A percentile compares a stretch with the other conserved stretches of the same genome.
phyloP scores from a whole-genome alignment of 64 coral and sea anemone genomes.

The Hydrozoanthus tunicans region DNA sequence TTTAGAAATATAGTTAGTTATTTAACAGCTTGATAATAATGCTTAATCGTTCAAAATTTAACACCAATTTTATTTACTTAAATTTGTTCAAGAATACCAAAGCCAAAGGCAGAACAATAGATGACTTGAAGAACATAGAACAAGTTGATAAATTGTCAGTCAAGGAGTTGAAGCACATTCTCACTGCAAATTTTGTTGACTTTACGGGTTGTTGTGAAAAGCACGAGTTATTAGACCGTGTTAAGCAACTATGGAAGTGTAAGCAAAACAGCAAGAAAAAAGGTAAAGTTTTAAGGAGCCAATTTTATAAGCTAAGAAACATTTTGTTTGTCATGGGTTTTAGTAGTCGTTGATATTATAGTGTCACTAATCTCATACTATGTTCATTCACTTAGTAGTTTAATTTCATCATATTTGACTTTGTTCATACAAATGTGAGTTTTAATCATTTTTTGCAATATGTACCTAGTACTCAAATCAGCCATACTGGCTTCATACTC shows the following conservation, averaged over 20 bases:
- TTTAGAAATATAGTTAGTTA: too few species aligned
- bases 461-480: too few species aligned
- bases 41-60: background rate
- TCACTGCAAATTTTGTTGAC: conserved; percentile 87
- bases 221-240: conserved; percentile 76
- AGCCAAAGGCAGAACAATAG: conserved; percentile 58
- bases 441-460: too few species aligned
- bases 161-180: conserved; percentile 86
- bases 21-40: too few species aligned
- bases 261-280: conserved; percentile 58
- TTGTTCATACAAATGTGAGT: too few species aligned
- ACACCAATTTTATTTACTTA: background rate
- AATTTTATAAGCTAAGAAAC: too few species aligned
- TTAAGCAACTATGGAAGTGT: conserved; percentile 80
- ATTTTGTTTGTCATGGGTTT: too few species aligned
- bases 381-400: too few species aligned
- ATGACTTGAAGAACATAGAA: conserved; percentile 75
- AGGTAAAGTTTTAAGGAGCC: conserved; percentile 18
- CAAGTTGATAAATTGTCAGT: conserved; percentile 82
- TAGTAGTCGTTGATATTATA: too few species aligned
- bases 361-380: too few species aligned
- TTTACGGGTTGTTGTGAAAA: conserved; percentile 96
- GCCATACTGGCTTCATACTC: too few species aligned
- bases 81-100: background rate
- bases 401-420: too few species aligned